phyloP scores from a whole-genome alignment of 2,888 invertebrate species.

The Nemapogon koenigi region DNA sequence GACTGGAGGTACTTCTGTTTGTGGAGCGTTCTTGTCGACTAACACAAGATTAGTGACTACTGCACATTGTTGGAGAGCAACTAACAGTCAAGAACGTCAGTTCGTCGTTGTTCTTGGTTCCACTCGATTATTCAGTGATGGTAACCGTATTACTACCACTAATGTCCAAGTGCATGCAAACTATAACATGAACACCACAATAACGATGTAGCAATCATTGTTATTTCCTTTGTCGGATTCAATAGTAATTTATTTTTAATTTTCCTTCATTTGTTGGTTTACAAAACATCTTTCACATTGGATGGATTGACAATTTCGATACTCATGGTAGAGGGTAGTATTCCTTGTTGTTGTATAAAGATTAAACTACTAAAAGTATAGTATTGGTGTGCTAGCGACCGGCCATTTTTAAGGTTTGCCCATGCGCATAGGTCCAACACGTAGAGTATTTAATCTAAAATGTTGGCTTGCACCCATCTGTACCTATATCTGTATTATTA shows the following conservation, averaged over 20 bases:
- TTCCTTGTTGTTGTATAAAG: too few species aligned
- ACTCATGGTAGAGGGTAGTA: too few species aligned
- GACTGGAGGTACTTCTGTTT: slow-evolving; percentile 8
- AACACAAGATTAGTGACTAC: slow-evolving; percentile 9
- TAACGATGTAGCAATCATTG: slow-evolving; percentile 10
- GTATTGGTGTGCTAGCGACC: too few species aligned
- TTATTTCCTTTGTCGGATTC: slow-evolving; percentile 1
- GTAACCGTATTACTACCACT: slow-evolving; percentile 7
- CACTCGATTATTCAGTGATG: slow-evolving; percentile 7
- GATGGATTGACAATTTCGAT: too few species aligned
- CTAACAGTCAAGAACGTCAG: slow-evolving; percentile 6
- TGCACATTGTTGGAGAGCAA: slow-evolving; percentile 12
- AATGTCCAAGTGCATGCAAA: slow-evolving; percentile 4
- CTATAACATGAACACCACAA: slow-evolving; percentile 7
- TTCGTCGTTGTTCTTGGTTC: slow-evolving; percentile 9
- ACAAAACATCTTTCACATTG: too few species aligned
- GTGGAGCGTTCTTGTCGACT: slow-evolving; percentile 10
- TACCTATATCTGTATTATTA: too few species aligned
- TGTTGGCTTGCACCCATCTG: too few species aligned
- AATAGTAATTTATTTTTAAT: slow-evolving; percentile 7
- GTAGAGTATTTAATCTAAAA: too few species aligned
- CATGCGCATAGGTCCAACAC: too few species aligned
- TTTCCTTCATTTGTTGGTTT: too few species aligned
- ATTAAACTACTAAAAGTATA: too few species aligned
- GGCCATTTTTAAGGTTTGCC: too few species aligned